phyloP scores from a whole-genome alignment of 2,888 invertebrate species.

The Polia nebulosa region DNA sequence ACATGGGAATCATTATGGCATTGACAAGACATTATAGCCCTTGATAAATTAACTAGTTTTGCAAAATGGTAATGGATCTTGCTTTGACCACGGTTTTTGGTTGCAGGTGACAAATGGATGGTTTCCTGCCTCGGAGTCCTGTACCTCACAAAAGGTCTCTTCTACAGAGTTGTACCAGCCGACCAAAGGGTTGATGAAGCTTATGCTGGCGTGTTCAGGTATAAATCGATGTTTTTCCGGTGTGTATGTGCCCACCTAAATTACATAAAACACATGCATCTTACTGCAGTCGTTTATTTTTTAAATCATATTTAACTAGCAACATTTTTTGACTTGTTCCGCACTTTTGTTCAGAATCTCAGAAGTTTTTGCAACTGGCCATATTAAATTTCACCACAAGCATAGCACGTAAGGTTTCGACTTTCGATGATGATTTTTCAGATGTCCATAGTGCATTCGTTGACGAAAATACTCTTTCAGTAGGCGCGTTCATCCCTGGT shows the following conservation, averaged over 20 bases:
- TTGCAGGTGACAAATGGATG: conserved; percentile 97
- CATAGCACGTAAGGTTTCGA: neutral
- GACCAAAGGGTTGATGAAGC: conserved; percentile 95
- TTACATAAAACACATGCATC: no score
- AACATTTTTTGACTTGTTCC: no score
- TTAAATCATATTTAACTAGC: no score
- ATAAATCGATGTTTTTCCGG: neutral
- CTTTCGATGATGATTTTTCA: neutral
- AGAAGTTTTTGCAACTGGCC: neutral
- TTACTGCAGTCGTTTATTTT: no score
- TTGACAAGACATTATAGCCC: neutral
- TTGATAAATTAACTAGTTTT: neutral
- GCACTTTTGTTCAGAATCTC: no score
- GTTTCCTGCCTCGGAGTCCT: conserved; percentile 97
- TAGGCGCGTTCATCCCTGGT: no score
- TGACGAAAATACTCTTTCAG: no score
- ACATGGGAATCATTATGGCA: neutral
- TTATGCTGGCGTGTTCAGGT: conserved; percentile 95
- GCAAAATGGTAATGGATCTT: neutral
- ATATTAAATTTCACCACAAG: neutral
- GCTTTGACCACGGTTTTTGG: conserved; percentile 40
- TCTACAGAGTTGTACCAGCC: conserved; percentile 97
- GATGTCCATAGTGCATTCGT: neutral
- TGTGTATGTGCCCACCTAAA: no score
- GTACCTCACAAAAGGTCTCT: conserved; percentile 96